Evolutionary conservation across 2,797 vertebrate genomes (phyloP), one percentile per base, ranked within the genome.

Genomic region (Catharus ustulatus): DNA sequence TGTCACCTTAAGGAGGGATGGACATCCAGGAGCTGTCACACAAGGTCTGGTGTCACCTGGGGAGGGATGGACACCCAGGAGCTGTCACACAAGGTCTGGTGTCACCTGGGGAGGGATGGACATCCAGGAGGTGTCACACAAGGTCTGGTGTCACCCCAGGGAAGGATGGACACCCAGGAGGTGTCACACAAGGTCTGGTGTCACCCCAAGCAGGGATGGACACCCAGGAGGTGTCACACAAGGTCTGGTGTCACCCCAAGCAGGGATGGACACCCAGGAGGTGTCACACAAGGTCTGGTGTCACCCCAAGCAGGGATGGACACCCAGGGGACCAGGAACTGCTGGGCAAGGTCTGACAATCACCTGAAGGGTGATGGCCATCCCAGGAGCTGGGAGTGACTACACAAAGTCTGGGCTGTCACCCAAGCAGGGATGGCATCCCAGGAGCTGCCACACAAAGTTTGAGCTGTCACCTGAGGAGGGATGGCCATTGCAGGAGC

Each of bases 91-190:
- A 1, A 3, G 12, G 11, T 26, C 15, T 1, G 6, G 45, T 48
- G n/a, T 48, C 24, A 48, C 64, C n/a, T n/a, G n/a, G n/a, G n/a
- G n/a, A n/a, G n/a, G n/a, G n/a, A n/a, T n/a, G n/a, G n/a, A n/a
- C n/a, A n/a, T n/a, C n/a, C n/a, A n/a, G n/a, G n/a, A n/a, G n/a
- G n/a, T n/a, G n/a, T n/a, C n/a, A n/a, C n/a, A n/a, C 19, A 6
- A 14, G 20, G 9, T 24, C 15, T 0, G 0, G 19, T 21, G 38
- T 42, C 61, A 62, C 40, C 22, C 20, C 1, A 1, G n/a, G 62
- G 9, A 62, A 15, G 20, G 21, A 23, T 43, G 61, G 61, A 16
- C 42, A 45, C n/a, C 16, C 45, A 15, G 14, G 23, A 40, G 40
- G 40, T 42, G 42, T 16, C 15, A 16, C 6, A 16, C 42, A 42